A percentile compares a stretch with the other conserved stretches of the same genome.
These are phyloP conservation scores for Apeira syringaria DNA, from an alignment of 2,888 invertebrate genomes.

Conservation along the genomic window DNA sequence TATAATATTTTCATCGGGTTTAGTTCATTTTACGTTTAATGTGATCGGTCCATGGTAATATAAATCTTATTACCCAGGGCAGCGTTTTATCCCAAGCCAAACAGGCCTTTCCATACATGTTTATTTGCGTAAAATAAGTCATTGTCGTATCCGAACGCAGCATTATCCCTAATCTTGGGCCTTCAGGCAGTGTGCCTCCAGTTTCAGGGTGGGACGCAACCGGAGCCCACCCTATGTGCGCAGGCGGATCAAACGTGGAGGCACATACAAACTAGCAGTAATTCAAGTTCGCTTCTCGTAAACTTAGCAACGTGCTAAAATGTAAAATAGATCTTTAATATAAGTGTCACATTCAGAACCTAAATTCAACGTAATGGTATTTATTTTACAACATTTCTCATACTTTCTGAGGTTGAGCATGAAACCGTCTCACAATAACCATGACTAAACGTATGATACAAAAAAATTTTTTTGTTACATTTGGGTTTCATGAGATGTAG, in stretches of 20 bases:
- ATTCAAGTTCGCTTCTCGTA: conserved; percentile 6
- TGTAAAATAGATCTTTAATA: too few species aligned
- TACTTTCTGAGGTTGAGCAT: too few species aligned
- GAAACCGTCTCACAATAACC: too few species aligned
- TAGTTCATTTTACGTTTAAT: too few species aligned
- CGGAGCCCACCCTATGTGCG: conserved; percentile 22
- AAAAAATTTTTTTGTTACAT: too few species aligned
- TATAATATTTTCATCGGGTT: too few species aligned
- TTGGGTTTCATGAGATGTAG: too few species aligned
- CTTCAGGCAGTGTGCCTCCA: conserved; percentile 17
- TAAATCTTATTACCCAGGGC: conserved; percentile 3
- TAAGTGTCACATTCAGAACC: too few species aligned
- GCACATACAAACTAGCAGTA: conserved; percentile 7
- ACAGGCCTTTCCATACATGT: conserved; percentile 11
- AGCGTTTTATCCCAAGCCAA: conserved; percentile 7
- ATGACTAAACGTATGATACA: too few species aligned
- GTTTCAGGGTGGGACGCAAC: conserved; percentile 26
- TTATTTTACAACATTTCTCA: too few species aligned
- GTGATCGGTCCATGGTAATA: background rate
- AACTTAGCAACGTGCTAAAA: too few species aligned
- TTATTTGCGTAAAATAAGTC: conserved; percentile 23
- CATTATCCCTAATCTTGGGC: conserved; percentile 31
- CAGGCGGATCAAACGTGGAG: conserved; percentile 17
- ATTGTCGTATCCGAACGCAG: conserved; percentile 20
- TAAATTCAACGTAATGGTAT: too few species aligned